Evolutionary conservation across 2,113 vertebrate genomes (phyloP), one percentile per base, ranked within the genome.

Genomic region (Leptosomus discolor): DNA sequence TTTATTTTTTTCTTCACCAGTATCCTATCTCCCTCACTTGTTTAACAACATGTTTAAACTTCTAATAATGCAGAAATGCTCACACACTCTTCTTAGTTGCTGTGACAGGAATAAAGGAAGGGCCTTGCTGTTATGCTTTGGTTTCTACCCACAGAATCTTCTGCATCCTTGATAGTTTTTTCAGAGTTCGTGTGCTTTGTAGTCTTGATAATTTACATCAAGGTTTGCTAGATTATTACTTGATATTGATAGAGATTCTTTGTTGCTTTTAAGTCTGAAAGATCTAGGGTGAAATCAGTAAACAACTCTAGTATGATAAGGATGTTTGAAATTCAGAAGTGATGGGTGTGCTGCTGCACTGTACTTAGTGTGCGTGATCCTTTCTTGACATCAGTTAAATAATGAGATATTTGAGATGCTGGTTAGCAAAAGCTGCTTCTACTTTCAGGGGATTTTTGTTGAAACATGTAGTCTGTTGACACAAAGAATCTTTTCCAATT

Each of bases 401-500:
- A 23, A 22, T 29, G 61, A 68, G 20, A 12, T 75, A 23, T 27
- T 91, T 86, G 43, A 56, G 23, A 22, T 57, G 34, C 12, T 74
- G 21, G 10, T 83, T 80, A 57, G 43, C 34, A 56, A 86, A 92
- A 69, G 11, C 34, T 76, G 0, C n/a, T 85, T 71, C 37, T 64
- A 1, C 34, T 79, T 88, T 60, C 12, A 74, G 63, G 34, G 12
- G 53, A 9, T 71, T 86, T 69, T 79, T 83, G 22, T 83, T 2
- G 1, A 39, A 90, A 60, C 3, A 2, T 2, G 2, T 32, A 9
- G 22, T 86, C 50, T 83, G 8, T 46, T 64, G 45, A 30, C 23
- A 39, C 34, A 60, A 1, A 26, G 5, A 48, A 6, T 57, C 18
- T 46, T 85, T 79, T 65, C n/a, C 0, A 0, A 10, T 57, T 80